Conservation (phyloP, 1,140 invertebrate genomes). For the Temnothorax longispinosus region DNA sequence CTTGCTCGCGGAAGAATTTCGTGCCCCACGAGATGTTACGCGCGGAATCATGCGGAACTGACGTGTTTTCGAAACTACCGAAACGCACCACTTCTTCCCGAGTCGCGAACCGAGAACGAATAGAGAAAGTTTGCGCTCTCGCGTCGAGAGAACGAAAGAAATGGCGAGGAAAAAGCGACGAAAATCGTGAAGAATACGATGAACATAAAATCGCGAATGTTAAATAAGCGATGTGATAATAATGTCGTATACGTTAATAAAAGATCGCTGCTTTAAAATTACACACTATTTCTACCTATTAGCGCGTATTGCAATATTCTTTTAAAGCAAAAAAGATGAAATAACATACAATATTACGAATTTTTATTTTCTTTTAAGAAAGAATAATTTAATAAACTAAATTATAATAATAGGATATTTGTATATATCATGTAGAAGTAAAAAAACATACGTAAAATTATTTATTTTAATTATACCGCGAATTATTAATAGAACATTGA, state of each 20-base stretch:
- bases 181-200: background rate
- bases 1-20: conserved; percentile 16
- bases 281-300: too few species aligned
- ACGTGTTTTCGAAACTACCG: conserved; percentile 71
- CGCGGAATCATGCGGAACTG: conserved; percentile 63
- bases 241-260: background rate
- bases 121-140: conserved; percentile 66
- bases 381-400: conserved; percentile 9
- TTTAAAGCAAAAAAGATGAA: background rate
- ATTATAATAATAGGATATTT: background rate
- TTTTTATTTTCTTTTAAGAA: background rate
- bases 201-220: conserved; percentile 2
- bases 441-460: background rate
- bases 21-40: conserved; percentile 25
- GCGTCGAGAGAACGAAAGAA: background rate
- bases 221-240: background rate
- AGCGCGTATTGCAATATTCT: background rate
- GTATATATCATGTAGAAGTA: too few species aligned
- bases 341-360: background rate
- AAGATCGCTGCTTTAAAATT: background rate
- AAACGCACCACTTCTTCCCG: conserved; percentile 67
- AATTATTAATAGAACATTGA: background rate
- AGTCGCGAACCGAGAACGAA: conserved; percentile 64
- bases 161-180: conserved; percentile 21
- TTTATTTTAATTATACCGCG: background rate